Conservation (phyloP, 2,113 vertebrate species). For the Pelvicachromis taeniatus region DNA sequence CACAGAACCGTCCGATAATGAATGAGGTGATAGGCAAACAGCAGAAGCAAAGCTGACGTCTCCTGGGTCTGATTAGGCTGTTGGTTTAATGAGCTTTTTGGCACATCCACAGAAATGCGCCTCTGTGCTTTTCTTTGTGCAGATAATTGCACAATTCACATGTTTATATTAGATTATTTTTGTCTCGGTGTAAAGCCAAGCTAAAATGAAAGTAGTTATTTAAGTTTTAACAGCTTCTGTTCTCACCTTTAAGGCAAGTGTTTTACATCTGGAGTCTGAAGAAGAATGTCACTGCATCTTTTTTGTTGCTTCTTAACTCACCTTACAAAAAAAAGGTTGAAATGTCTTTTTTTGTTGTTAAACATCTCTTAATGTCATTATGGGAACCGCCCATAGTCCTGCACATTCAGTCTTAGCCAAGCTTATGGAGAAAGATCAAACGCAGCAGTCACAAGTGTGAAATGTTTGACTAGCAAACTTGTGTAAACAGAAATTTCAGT, state of each 20-base stretch:
- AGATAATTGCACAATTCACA: neutral
- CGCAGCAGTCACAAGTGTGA: neutral
- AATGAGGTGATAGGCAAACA: conserved; percentile 39
- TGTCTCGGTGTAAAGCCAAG: neutral
- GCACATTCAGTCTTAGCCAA: neutral
- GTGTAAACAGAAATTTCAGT: neutral
- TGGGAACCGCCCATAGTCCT: neutral
- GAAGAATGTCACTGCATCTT: neutral
- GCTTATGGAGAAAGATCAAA: neutral
- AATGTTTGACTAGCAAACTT: neutral
- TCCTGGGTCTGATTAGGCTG: conserved; percentile 37
- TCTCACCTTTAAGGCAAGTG: neutral
- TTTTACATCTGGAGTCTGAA: neutral
- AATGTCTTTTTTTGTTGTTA: no score
- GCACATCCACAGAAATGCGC: neutral
- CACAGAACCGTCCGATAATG: conserved; percentile 16
- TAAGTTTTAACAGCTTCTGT: neutral
- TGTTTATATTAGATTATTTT: neutral
- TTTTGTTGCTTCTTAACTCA: neutral
- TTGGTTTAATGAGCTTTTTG: conserved; percentile 25
- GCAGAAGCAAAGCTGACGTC: conserved; percentile 36
- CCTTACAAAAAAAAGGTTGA: neutral
- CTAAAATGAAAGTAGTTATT: neutral
- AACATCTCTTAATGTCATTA: neutral
- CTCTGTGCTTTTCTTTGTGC: neutral